Percentiles rank a stretch among this genome's conserved stretches.
phyloP scores from a whole-genome alignment of 2,888 invertebrate genomes.

The Eupithecia exiguata region DNA sequence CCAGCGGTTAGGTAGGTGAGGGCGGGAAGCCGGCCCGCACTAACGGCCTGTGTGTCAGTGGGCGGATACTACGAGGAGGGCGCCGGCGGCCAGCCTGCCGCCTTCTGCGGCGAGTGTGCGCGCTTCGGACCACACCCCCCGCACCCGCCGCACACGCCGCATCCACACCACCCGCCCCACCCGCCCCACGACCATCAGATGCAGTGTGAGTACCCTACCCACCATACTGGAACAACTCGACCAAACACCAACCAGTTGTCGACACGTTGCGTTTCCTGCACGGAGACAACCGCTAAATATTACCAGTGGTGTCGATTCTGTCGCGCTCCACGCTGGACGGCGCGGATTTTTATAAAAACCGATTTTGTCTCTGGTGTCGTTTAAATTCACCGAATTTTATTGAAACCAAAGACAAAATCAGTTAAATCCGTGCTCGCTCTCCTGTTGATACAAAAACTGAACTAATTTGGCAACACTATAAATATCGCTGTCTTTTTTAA shows the following conservation, averaged over 20 bases:
- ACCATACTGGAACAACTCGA: constrained; percentile 21
- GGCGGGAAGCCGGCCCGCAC: constrained; percentile 49
- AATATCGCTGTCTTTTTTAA: background rate
- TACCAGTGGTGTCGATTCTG: background rate
- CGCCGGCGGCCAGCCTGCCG: constrained; percentile 53
- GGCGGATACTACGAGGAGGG: constrained; percentile 81
- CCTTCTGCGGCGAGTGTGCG: constrained; percentile 74
- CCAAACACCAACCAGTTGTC: constrained; percentile 3
- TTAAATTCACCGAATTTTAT: background rate
- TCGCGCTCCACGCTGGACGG: background rate
- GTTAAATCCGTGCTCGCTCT: background rate
- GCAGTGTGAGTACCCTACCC: constrained; percentile 72
- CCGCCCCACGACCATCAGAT: constrained; percentile 65
- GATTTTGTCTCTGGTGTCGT: background rate
- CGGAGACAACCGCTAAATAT: background rate
- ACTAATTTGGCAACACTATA: background rate
- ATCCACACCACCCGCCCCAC: constrained; percentile 40
- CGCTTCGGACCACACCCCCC: constrained; percentile 64
- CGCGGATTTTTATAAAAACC: background rate
- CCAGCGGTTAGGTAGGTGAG: constrained; percentile 65
- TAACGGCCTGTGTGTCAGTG: constrained; percentile 80
- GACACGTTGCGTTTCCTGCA: background rate
- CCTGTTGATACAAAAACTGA: background rate
- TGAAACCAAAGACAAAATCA: background rate
- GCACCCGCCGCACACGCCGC: constrained; percentile 53